phyloP scores from a whole-genome alignment of 2,113 vertebrate genomes.

The Calyptomena viridis region DNA sequence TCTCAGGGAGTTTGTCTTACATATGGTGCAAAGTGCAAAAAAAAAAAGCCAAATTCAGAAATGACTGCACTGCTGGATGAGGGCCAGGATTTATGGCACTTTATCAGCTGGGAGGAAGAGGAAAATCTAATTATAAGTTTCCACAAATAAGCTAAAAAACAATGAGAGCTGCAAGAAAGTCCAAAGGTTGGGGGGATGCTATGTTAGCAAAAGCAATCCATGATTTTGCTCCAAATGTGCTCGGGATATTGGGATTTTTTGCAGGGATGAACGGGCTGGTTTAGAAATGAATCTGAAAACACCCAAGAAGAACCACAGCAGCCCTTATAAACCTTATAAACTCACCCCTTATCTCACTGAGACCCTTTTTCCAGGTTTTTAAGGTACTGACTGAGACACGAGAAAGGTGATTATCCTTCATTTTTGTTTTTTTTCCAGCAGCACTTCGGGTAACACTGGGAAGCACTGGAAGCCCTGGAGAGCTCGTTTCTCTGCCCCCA shows the following conservation, averaged over 20 bases:
- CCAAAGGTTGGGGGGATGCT: conserved; percentile 34
- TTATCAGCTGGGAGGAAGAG: conserved; percentile 66
- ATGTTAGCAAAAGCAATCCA: conserved; percentile 10
- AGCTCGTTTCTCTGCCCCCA: not conserved
- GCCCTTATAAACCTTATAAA: not conserved
- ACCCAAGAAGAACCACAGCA: not conserved
- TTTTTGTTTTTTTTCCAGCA: not conserved
- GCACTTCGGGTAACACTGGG: not conserved
- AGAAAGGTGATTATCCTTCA: not conserved
- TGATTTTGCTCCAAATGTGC: not conserved
- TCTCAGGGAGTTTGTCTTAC: conserved; percentile 65
- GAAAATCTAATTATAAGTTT: conserved; percentile 68
- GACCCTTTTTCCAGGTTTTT: not conserved
- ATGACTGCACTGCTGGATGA: conserved; percentile 44
- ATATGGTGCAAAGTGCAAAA: conserved; percentile 67
- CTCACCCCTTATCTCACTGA: not conserved
- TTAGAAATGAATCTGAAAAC: not conserved
- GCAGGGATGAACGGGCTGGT: not conserved
- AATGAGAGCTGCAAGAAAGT: conserved; percentile 31
- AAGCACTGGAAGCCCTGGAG: not conserved
- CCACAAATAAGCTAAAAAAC: conserved; percentile 57
- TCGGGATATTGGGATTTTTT: not conserved
- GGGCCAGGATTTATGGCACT: conserved; percentile 65
- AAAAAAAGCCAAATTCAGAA: conserved; percentile 52
- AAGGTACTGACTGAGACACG: not conserved